phyloP scores from a whole-genome alignment of 2,113 vertebrate genomes.

The Barbus barbus region DNA sequence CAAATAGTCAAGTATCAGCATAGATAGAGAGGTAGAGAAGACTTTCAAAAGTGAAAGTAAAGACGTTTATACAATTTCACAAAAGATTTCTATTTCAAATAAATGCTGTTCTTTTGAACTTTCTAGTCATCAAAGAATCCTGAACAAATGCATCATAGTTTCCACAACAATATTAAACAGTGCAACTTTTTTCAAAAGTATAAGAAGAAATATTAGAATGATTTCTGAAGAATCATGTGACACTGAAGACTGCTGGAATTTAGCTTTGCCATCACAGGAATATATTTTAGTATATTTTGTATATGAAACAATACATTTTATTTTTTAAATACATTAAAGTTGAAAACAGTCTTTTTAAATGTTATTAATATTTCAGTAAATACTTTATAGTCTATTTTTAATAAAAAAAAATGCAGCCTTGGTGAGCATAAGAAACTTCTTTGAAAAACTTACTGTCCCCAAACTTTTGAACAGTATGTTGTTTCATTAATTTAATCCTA shows the following conservation, averaged over 20 bases:
- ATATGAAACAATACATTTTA: not conserved
- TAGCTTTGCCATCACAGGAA: not conserved
- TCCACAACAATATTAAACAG: not conserved
- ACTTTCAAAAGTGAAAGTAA: not conserved
- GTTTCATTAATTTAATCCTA: not conserved
- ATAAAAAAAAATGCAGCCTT: not conserved
- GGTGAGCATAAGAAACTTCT: not conserved
- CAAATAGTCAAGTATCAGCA: conserved; percentile 37
- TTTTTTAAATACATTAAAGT: not conserved
- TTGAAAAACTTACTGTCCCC: not conserved
- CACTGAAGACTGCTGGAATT: not conserved
- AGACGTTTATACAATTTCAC: not conserved
- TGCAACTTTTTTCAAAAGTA: not conserved
- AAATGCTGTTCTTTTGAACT: no score
- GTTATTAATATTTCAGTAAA: not conserved
- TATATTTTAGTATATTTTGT: no score
- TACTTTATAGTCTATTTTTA: not conserved
- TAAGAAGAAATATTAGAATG: not conserved
- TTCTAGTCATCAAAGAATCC: not conserved
- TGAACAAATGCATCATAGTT: not conserved
- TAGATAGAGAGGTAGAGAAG: not conserved
- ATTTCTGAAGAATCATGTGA: not conserved
- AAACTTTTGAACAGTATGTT: not conserved
- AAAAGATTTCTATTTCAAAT: no score
- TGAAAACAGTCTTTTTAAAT: not conserved